Evolutionary conservation across 2,113 vertebrate genomes (phyloP).

Genomic region (Saguinus midas): DNA sequence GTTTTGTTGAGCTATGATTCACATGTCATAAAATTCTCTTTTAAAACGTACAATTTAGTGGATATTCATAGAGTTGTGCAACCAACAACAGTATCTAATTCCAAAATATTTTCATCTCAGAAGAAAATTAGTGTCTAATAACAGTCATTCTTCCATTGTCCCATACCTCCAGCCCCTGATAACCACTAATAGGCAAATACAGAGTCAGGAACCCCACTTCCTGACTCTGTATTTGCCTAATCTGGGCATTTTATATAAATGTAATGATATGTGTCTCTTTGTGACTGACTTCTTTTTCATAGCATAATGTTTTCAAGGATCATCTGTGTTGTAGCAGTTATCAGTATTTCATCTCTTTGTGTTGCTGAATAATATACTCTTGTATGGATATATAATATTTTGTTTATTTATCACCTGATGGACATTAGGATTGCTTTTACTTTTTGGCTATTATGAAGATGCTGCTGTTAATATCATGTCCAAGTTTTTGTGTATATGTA

Average conservation of each 20-base stretch:
- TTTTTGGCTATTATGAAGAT: neutral
- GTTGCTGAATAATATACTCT: neutral
- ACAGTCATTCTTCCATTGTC: neutral
- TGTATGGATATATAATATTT: neutral
- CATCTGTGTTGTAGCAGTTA: neutral
- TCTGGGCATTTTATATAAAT: neutral
- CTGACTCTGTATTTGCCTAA: neutral
- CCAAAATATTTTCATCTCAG: constrained; percentile 3
- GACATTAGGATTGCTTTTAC: neutral
- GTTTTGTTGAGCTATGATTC: neutral
- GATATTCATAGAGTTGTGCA: neutral
- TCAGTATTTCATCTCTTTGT: neutral
- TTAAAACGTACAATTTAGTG: neutral
- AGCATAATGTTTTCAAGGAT: neutral
- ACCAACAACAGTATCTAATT: neutral
- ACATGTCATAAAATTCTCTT: neutral
- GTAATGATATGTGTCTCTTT: neutral
- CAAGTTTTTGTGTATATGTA: neutral
- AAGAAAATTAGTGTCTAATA: neutral
- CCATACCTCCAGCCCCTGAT: neutral
- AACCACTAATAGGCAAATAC: neutral
- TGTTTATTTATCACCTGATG: neutral
- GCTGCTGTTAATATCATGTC: neutral
- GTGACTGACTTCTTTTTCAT: neutral
- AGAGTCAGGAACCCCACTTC: neutral